These are phyloP conservation scores for Varecia variegata DNA, from an alignment of 2,797 vertebrate genomes.

Conservation along the genomic window DNA sequence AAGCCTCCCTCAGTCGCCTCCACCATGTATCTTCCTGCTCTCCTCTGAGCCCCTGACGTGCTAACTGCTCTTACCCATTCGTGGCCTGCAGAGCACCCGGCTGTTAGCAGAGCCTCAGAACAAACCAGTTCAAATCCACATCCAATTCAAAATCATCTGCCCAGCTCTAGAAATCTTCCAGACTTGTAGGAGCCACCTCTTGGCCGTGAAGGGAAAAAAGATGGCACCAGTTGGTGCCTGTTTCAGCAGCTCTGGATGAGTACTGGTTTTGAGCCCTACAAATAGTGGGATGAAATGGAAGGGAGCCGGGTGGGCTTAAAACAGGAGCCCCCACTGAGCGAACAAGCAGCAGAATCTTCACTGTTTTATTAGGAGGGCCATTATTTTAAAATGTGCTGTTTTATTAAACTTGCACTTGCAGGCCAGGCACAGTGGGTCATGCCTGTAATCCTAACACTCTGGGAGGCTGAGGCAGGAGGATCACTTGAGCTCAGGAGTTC, in stretches of 20 bases:
- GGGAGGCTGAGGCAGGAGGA: neutral
- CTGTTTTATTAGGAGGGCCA: neutral
- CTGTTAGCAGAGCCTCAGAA: neutral
- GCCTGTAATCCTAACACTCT: neutral
- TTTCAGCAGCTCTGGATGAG: neutral
- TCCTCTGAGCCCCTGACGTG: fast-evolving
- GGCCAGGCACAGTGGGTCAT: fast-evolving
- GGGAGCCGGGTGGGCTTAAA: neutral
- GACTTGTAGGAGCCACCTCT: neutral
- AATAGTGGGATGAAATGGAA: neutral
- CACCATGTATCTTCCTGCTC: neutral
- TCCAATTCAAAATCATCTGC: neutral
- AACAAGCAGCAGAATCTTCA: neutral
- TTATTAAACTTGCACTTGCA: neutral
- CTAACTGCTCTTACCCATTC: neutral
- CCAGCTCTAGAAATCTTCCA: neutral
- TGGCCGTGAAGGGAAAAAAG: neutral
- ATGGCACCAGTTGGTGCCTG: neutral
- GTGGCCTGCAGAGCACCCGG: neutral
- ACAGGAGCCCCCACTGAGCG: neutral
- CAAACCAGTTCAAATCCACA: neutral
- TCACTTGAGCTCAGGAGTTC: neutral
- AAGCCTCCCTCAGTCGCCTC: neutral
- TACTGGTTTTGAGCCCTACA: neutral
- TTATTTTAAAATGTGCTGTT: slow-evolving; percentile 50